Conservation (phyloP, 1,140 invertebrate genomes). For the Brachionus rubens region DNA sequence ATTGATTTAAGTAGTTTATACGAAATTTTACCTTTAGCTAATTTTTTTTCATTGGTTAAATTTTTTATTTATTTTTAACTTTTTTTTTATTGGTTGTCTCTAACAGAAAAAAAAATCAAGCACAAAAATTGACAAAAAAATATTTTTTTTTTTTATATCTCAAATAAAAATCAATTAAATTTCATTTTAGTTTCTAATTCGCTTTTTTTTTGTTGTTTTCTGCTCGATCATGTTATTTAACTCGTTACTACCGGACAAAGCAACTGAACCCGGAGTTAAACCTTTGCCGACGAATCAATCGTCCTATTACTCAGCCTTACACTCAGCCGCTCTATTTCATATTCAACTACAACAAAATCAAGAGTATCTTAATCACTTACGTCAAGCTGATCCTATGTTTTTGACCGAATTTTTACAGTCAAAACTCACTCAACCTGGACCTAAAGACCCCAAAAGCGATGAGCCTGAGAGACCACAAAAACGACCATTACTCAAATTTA, state of each 20-base stretch:
- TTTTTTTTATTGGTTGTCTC: neutral
- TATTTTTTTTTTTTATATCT: neutral
- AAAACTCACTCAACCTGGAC: neutral
- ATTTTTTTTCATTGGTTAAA: neutral
- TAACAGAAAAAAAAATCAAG: no score
- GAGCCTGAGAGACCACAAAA: neutral
- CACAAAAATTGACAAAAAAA: no score
- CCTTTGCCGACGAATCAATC: neutral
- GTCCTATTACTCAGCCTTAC: neutral
- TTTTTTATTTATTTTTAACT: neutral
- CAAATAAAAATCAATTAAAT: constrained; percentile 41
- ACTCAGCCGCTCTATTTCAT: constrained; percentile 31
- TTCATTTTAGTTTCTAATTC: neutral
- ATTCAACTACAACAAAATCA: constrained; percentile 20
- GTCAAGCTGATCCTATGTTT: neutral
- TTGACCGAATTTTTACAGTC: neutral
- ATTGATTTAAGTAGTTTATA: constrained; percentile 31
- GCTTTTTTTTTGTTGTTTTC: neutral
- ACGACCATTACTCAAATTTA: neutral
- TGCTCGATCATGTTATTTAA: neutral
- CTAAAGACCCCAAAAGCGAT: neutral
- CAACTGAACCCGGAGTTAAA: neutral
- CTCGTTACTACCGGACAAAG: neutral
- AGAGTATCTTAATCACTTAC: neutral
- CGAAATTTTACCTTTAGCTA: neutral